Conservation (phyloP, 2,888 invertebrate genomes). For the Odontothrips loti region DNA sequence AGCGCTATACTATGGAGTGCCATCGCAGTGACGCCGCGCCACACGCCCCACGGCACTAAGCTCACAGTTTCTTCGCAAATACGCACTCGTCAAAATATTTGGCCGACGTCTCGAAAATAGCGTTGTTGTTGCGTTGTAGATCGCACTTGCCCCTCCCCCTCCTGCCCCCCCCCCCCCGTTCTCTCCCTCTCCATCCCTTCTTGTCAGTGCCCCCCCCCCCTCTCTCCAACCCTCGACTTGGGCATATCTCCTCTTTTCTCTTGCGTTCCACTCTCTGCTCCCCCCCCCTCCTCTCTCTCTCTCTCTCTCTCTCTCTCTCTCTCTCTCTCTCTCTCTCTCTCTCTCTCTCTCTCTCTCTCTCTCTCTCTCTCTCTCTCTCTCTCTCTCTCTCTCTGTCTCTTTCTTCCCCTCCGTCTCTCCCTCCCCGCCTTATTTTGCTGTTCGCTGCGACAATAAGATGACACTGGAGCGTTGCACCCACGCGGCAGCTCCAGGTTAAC, state of each 20-base stretch:
- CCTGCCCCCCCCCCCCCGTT: neutral
- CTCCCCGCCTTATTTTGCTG: neutral
- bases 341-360: neutral
- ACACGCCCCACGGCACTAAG: too few species aligned
- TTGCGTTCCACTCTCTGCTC: neutral
- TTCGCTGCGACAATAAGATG: neutral
- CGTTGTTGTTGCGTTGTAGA: neutral
- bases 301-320: neutral
- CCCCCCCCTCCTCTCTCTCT: neutral
- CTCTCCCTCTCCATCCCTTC: neutral
- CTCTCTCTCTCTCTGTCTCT: neutral
- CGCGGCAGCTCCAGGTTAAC: neutral
- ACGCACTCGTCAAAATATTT: neutral
- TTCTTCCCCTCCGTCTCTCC: neutral
- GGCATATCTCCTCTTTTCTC: neutral
- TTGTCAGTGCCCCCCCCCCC: neutral
- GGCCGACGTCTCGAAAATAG: slow-evolving; percentile 5
- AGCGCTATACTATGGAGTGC: too few species aligned
- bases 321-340: neutral
- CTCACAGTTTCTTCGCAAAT: neutral
- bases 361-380: neutral
- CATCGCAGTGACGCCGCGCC: too few species aligned
- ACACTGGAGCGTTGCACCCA: neutral
- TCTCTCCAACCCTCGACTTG: too few species aligned
- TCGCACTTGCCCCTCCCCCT: neutral